Percentiles rank a stretch among this genome's conserved stretches.
phyloP scores from a whole-genome alignment of 2,888 invertebrate species.

The Eilema caniola region DNA sequence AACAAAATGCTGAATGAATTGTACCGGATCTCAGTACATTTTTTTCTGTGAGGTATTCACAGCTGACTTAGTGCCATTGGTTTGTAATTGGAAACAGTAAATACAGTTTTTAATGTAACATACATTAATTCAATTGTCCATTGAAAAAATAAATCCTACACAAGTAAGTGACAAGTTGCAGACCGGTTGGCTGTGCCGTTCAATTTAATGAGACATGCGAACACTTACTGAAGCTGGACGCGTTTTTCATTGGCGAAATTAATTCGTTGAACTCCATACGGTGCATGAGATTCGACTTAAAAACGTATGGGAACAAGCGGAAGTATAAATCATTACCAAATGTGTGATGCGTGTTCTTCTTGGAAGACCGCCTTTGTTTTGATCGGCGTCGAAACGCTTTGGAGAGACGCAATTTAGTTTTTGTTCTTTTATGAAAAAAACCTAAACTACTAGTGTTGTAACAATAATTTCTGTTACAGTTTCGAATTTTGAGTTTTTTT shows the following conservation, averaged over 20 bases:
- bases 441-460: not conserved
- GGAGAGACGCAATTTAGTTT: slow-evolving; percentile 32
- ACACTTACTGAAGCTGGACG: slow-evolving; percentile 38
- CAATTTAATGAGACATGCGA: slow-evolving; percentile 58
- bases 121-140: slow-evolving; percentile 15
- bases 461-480: not conserved
- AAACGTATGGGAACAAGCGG: slow-evolving; percentile 70
- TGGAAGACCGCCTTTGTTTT: slow-evolving; percentile 58
- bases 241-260: slow-evolving; percentile 69
- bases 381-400: slow-evolving; percentile 37
- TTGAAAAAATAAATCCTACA: slow-evolving; percentile 40
- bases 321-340: slow-evolving; percentile 80
- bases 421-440: slow-evolving; percentile 18
- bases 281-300: slow-evolving; percentile 60
- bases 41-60: slow-evolving; percentile 11
- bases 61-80: slow-evolving; percentile 21
- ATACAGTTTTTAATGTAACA: slow-evolving; percentile 30
- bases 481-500: too few species aligned
- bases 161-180: slow-evolving; percentile 53
- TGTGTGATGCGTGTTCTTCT: slow-evolving; percentile 69
- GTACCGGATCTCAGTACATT: not conserved
- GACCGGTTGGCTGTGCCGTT: slow-evolving; percentile 53
- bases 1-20: slow-evolving; percentile 5
- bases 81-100: slow-evolving; percentile 44
- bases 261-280: slow-evolving; percentile 75